phyloP scores from a whole-genome alignment of 2,113 vertebrate genomes.

The Delphinapterus leucas region DNA sequence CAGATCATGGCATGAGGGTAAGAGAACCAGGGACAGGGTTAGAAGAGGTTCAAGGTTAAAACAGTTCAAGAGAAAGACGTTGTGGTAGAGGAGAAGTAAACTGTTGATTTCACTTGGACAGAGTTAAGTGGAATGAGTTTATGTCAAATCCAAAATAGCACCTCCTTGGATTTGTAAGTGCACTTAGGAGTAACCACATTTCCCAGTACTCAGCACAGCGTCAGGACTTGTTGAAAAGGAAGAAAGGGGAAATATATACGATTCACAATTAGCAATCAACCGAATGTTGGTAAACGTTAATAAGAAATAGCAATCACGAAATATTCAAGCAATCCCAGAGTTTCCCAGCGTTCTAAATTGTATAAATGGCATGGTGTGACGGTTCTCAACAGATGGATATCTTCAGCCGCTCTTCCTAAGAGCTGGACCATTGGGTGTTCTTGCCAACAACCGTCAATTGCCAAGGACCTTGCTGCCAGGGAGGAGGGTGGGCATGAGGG shows the following conservation, averaged over 20 bases:
- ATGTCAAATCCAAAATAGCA: conserved; percentile 18
- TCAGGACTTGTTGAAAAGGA: not conserved
- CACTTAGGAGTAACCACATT: not conserved
- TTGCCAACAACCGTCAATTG: not conserved
- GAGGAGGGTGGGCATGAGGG: not conserved
- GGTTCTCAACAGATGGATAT: not conserved
- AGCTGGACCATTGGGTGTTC: not conserved
- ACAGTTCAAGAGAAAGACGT: not conserved
- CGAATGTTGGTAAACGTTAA: not conserved
- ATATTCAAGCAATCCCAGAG: not conserved
- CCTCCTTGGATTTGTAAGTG: not conserved
- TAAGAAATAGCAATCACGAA: not conserved
- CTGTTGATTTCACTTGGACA: not conserved
- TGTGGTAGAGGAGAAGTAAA: not conserved
- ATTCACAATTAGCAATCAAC: not conserved
- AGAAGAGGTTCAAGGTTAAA: not conserved
- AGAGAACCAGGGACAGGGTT: not conserved
- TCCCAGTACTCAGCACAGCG: not conserved
- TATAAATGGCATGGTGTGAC: not conserved
- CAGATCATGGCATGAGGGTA: not conserved
- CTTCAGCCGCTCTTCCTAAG: not conserved
- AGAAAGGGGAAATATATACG: not conserved
- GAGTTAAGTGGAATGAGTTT: not conserved
- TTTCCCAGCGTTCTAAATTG: not conserved
- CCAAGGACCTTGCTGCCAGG: not conserved